Evolutionary conservation across 1,140 invertebrate genomes (phyloP).

Genomic region (Drosophila melanogaster): Release_6_plus_ISO1_MT NC_004354.4:12350001-12350500

Average conservation of each 20-base stretch:
- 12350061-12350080: constrained; percentile 26
- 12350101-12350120: background rate
- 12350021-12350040: constrained; percentile 38
- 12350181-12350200: constrained; percentile 63
- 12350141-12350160: constrained; percentile 34
- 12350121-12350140: constrained; percentile 5
- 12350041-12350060: constrained; percentile 24
- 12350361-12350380: constrained; percentile 77
- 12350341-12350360: constrained; percentile 77
- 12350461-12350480: constrained; percentile 42
- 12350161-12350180: background rate
- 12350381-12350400: constrained; percentile 78
- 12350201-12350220: background rate
- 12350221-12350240: too few species aligned
- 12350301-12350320: background rate
- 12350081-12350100: constrained; percentile 10
- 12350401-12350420: constrained; percentile 76
- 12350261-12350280: constrained; percentile 9
- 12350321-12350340: constrained; percentile 3
- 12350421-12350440: constrained; percentile 42
- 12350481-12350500: constrained; percentile 52
- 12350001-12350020: constrained; percentile 42
- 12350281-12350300: constrained; percentile 17
- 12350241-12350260: background rate
- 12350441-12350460: background rate